A percentile compares a stretch with the other conserved stretches of the same genome.
Evolutionary conservation across 2,797 vertebrate genomes (phyloP).

Genomic region (Orientallactaga sibirica): DNA sequence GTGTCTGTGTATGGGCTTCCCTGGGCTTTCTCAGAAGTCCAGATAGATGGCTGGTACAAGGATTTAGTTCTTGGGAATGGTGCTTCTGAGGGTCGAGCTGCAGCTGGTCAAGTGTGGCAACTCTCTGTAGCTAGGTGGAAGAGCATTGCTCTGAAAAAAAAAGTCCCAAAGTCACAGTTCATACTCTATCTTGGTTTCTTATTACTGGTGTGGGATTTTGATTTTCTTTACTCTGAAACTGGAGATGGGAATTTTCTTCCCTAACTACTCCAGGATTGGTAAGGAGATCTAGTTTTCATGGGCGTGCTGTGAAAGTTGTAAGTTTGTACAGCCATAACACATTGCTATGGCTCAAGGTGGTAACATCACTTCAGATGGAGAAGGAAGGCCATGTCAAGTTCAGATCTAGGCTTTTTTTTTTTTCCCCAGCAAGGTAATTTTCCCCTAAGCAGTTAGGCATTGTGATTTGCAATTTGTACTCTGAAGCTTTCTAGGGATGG

Average conservation of each 20-base stretch:
- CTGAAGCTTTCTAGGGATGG: not conserved
- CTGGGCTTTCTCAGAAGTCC: conserved; percentile 72
- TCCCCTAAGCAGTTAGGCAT: not conserved
- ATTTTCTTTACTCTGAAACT: not conserved
- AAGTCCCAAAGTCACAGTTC: not conserved
- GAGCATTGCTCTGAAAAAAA: not conserved
- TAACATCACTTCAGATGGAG: conserved; percentile 9
- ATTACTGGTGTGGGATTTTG: not conserved
- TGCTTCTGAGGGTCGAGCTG: conserved; percentile 20
- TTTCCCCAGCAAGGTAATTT: not conserved
- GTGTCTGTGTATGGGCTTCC: conserved; percentile 33
- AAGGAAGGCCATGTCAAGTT: not conserved
- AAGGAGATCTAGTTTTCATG: not conserved
- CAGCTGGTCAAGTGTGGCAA: not conserved
- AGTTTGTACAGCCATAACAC: not conserved
- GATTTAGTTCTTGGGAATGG: not conserved
- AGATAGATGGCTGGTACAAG: not conserved
- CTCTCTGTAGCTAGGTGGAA: not conserved
- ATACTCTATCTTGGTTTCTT: not conserved
- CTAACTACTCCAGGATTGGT: not conserved
- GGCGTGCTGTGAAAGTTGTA: conserved; percentile 7
- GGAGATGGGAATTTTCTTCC: conserved; percentile 1
- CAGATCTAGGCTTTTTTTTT: not conserved
- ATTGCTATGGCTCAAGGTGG: not conserved
- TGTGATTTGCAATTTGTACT: not conserved